phyloP scores from a whole-genome alignment of 2,113 vertebrate genomes.

The Panurus biarmicus region DNA sequence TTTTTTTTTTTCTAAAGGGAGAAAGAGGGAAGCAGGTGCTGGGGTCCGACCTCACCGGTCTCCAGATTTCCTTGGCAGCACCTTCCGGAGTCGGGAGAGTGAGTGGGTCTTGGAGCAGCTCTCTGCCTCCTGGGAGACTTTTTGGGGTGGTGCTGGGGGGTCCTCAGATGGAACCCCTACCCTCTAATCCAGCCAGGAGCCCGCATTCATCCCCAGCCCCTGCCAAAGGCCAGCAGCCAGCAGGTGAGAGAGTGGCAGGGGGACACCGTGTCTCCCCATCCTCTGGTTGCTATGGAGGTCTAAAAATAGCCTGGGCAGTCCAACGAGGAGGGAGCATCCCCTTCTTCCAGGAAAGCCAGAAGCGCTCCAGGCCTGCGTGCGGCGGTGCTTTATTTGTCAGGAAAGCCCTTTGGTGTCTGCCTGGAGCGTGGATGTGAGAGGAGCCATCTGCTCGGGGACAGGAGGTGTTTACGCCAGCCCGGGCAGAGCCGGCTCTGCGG shows the following conservation, averaged over 20 bases:
- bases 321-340: background rate
- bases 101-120: accelerated
- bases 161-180: accelerated
- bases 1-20: background rate
- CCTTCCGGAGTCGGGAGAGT: accelerated
- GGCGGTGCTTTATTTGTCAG: background rate
- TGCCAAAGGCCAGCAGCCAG: background rate
- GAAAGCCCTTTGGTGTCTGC: slow-evolving; percentile 10
- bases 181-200: background rate
- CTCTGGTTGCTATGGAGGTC: background rate
- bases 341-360: background rate
- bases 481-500: background rate
- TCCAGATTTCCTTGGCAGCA: background rate
- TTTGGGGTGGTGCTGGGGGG: background rate
- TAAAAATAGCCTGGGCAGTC: background rate
- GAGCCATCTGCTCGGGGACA: background rate
- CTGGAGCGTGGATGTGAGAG: background rate
- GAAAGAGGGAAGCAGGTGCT: background rate
- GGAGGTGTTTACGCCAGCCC: background rate
- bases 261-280: background rate
- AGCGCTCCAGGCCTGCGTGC: accelerated
- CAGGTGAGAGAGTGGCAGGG: accelerated
- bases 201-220: accelerated
- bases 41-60: background rate
- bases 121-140: background rate